Percentiles rank a stretch among this genome's conserved stretches.
phyloP scores from a whole-genome alignment of 2,113 vertebrate species.

The Pogonocichla stellata region DNA sequence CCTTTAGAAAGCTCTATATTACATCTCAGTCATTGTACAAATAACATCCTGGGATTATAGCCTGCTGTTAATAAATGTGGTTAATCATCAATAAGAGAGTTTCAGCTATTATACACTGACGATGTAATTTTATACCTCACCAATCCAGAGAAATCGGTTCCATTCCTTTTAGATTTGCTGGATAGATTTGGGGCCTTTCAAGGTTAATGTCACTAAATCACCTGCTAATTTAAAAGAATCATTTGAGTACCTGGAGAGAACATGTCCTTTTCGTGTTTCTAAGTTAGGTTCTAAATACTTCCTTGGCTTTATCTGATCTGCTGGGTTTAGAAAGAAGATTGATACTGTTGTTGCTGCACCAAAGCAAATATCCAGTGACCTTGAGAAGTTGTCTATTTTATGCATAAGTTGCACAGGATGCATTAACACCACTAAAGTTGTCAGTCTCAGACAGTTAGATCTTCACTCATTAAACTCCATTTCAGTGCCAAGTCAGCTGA shows the following conservation, averaged over 20 bases:
- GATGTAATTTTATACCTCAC: constrained; percentile 71
- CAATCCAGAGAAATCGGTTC: constrained; percentile 59
- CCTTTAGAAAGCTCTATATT: constrained; percentile 9
- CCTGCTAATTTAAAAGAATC: constrained; percentile 58
- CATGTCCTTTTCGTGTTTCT: not conserved
- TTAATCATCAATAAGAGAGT: constrained; percentile 68
- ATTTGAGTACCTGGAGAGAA: constrained; percentile 22
- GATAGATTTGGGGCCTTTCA: constrained; percentile 48
- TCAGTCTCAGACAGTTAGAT: constrained; percentile 45
- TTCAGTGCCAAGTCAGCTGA: not conserved
- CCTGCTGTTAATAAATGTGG: constrained; percentile 62
- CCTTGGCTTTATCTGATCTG: not conserved
- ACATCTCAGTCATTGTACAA: constrained; percentile 48
- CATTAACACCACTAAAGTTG: constrained; percentile 8
- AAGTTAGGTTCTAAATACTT: not conserved
- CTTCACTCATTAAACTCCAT: constrained; percentile 35
- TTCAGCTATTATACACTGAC: constrained; percentile 53
- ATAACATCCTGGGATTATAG: constrained; percentile 44
- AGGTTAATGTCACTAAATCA: constrained; percentile 66
- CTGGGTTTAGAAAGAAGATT: not conserved
- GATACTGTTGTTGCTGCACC: not conserved
- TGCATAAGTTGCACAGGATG: not conserved
- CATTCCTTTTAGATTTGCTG: constrained; percentile 54
- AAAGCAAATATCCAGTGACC: constrained; percentile 43
- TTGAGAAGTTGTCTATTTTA: constrained; percentile 22